A percentile compares a stretch with the other conserved stretches of the same genome.
Evolutionary conservation across 2,888 invertebrate species (phyloP).

Genomic region (Nasonia oneida): DNA sequence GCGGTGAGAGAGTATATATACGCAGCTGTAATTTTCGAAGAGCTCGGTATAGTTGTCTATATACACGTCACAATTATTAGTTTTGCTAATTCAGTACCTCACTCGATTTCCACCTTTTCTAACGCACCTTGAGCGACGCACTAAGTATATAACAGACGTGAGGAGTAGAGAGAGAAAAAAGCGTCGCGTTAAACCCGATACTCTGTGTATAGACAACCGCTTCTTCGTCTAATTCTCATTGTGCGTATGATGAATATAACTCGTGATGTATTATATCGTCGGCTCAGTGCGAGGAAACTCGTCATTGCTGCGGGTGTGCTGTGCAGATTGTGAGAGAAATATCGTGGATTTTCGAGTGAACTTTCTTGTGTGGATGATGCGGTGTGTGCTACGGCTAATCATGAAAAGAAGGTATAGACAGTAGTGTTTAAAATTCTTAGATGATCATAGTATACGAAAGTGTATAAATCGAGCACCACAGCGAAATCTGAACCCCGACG

Average conservation of each 20-base stretch:
- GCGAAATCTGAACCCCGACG: not conserved
- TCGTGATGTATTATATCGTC: not conserved
- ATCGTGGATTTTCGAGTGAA: not conserved
- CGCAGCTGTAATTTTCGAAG: no score
- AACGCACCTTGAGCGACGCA: not conserved
- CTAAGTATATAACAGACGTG: no score
- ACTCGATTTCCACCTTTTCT: no score
- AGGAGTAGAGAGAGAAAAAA: not conserved
- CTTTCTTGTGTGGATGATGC: not conserved
- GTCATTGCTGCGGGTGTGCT: not conserved
- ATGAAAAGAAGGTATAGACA: not conserved
- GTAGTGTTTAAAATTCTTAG: no score
- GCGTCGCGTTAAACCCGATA: not conserved
- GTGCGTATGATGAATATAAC: not conserved
- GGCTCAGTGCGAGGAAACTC: slow-evolving; percentile 8
- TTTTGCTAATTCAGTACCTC: no score
- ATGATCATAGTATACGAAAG: no score
- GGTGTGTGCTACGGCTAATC: not conserved
- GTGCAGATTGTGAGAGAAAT: not conserved
- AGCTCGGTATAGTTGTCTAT: no score
- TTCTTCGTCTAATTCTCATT: not conserved
- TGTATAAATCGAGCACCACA: no score
- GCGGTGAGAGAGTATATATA: no score
- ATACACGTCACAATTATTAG: no score
- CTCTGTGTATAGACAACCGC: not conserved